Conservation (phyloP, 35 echinoderm and acorn worm species). For the Acanthaster planci region DNA sequence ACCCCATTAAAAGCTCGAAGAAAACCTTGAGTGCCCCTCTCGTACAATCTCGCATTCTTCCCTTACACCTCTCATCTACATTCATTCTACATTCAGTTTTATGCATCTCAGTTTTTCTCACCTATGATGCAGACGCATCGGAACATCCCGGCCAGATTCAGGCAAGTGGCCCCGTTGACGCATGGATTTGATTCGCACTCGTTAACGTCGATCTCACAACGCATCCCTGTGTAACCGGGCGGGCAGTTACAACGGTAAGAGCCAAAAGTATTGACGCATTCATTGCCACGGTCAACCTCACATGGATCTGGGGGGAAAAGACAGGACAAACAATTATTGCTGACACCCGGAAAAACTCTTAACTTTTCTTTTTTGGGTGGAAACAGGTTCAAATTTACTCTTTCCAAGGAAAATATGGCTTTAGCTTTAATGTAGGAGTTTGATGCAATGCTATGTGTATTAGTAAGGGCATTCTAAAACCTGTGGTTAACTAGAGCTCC, state of each 20-base stretch:
- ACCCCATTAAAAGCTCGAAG: too few species aligned
- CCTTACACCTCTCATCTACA: too few species aligned
- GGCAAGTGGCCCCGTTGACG: conserved; percentile 61
- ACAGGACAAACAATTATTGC: too few species aligned
- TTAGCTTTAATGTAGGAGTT: neutral
- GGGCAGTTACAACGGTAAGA: conserved; percentile 45
- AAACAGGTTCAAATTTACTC: neutral
- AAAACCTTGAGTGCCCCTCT: too few species aligned
- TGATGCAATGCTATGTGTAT: too few species aligned
- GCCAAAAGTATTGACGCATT: conserved; percentile 33
- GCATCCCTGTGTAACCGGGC: conserved; percentile 40
- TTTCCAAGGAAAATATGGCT: too few species aligned
- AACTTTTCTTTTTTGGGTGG: too few species aligned
- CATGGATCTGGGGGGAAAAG: neutral
- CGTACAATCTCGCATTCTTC: too few species aligned
- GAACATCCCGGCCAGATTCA: conserved; percentile 21
- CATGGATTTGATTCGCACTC: conserved; percentile 61
- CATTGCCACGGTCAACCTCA: conserved; percentile 35
- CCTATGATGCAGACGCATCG: conserved; percentile 20
- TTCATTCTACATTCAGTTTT: too few species aligned
- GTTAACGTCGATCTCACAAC: conserved; percentile 59
- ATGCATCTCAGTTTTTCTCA: conserved; percentile 7
- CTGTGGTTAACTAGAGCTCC: too few species aligned
- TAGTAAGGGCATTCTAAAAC: too few species aligned
- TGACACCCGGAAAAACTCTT: too few species aligned